Evolutionary conservation across 2,888 invertebrate genomes (phyloP), one percentile per base, ranked within the genome.

Genomic region (Apantesis nais): DNA sequence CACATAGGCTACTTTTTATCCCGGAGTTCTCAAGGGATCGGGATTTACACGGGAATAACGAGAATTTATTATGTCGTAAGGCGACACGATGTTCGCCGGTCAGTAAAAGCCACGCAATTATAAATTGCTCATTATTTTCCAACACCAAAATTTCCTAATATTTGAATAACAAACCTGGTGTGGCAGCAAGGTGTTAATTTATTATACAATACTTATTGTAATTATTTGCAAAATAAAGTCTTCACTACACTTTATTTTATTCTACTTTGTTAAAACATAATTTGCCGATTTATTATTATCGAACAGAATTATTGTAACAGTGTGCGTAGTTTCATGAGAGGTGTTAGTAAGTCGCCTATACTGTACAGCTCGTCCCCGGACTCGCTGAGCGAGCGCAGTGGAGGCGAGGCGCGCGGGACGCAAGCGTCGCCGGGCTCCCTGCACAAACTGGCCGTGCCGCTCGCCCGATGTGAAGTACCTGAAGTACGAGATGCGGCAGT

Each of bases 401-500:
- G 98, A 79, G 97, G 97, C 83, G 98, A 97, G 86, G 96, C 96
- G 60, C 96, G 97, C n/a, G 95, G 96, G 11, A 94, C 96, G 58
- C 96, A 96, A 76, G 97, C 98, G 62, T 97, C 98, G 60, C 98
- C 99, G 0, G 96, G 97, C 48, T 97, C 98, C 39, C 95, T 99
- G 44, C 99, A 99, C 92, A 99, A 99, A 93, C 96, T 99, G 79
- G 97, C 99, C 19, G 98, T 99, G 72, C 99, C 99, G 14, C 96
- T 99, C 79, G 96, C 99, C 69, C 96, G 99, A 69, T 99, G 99
- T 92, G 99, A 99, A 92, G 97, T 98, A 68, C 96, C 97, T 2
- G 99, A 99, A 89, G 98, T 99, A 76, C 95, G 99, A 73, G 99
- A 99, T 92, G 97, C 99, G 1, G 98, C 98, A 11, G 98, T 99